Base-by-base conservation (phyloP, 2,888 invertebrate genomes). In the Dinocampus coccinellae region DNA sequence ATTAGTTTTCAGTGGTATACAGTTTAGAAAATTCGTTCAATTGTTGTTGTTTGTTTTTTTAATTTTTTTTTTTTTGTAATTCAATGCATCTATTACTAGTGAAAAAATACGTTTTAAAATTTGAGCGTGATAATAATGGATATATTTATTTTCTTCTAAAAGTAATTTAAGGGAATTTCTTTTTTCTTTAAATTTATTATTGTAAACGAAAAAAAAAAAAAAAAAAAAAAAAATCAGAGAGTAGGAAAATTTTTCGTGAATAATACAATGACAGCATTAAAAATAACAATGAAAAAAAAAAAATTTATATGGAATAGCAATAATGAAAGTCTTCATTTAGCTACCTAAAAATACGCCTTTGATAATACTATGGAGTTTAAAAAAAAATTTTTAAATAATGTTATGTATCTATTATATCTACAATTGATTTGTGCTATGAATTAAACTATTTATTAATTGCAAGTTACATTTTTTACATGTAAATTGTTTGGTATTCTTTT, bases 141-240 rank as follows among this genome's bases (percentile, higher is more conserved):
- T 24, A 55, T 26, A 24, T 55, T 13, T n/a, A n/a, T n/a, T n/a
- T n/a, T n/a, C n/a, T n/a, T n/a, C n/a, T n/a, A n/a, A n/a, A n/a
- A n/a, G n/a, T n/a, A n/a, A n/a, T n/a, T n/a, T n/a, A n/a, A n/a
- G n/a, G n/a, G 33, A 42, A 58, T 33, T 62, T 64, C 64, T 53
- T 64, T 53, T 63, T 58, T 55, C 10, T 29, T 24, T 3, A 58
- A 72, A 33, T 61, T 22, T 26, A 64, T 69, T 36, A 63, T 24
- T 65, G 16, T 47, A 33, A 39, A 26, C 24, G 22, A 68, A 55
- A 53, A 53, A 20, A 24, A 1, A 26, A 22, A 53, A 53, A 24
- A n/a, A 47, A 2, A 47, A 16, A n/a, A 47, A n/a, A 16, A 4
- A n/a, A 16, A 3, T 3, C 7, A 16, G 1, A 16, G 1, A 24